Base-by-base conservation (phyloP, 2,113 vertebrate species). In the Micronisus gabar region DNA sequence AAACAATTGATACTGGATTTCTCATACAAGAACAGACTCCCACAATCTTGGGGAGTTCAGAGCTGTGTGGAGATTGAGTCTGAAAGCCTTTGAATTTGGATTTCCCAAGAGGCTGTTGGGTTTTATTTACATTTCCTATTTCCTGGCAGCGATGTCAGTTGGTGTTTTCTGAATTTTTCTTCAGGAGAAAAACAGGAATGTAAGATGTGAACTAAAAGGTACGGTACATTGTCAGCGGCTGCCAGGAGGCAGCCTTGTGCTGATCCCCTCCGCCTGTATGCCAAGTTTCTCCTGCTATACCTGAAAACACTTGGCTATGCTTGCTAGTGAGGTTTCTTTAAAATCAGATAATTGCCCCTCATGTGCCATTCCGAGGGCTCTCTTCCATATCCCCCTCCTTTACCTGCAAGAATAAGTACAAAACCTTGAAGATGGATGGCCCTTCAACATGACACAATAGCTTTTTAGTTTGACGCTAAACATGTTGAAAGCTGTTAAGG, bases 101-200 rank as follows among this genome's bases (percentile, higher is more conserved):
- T 90, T 94, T 82, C 95, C 65, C 89, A 38, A 7, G 66, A 81
- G 84, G 26, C 36, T 58, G 32, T 23, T 86, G 45, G 85, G 86
- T 79, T 95, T 95, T 95, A 92, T 95, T 96, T 94, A 91, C 91
- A 95, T 95, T 97, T 96, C 81, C 90, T 84, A 59, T 96, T 97
- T 96, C 86, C 81, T 93, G 90, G 23, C 71, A 70, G 94, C 70
- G 63, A 74, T 88, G 76, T 95, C 90, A 72, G 62, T 30, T 80
- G 66, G 22, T 72, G 53, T 75, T 96, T 88, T 84, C 88, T 56
- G 52, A 87, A 27, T 96, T 95, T 94, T 59, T 85, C 67, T 78
- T 90, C 55, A 14, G 53, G 45, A 93, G 11, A 2, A 43, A 61
- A 89, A 41, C 80, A 59, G 85, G 66, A 79, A 15, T 55, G 58